Evolutionary conservation across 2,888 invertebrate genomes (phyloP), one percentile per base, ranked within the genome.

Genomic region (Auanema freiburgensis): DNA sequence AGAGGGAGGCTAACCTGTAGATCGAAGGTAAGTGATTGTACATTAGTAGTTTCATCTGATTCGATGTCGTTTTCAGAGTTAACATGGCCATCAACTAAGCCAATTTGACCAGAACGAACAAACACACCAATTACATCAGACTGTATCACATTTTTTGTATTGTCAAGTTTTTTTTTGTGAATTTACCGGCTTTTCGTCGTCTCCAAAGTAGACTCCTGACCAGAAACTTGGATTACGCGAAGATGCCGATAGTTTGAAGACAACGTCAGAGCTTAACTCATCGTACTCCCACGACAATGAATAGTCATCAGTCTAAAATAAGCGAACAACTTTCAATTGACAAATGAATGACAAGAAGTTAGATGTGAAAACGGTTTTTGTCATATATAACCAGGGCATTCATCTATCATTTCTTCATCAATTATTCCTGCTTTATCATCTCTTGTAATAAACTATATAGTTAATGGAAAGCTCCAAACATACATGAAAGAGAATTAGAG

Each of bases 21-120:
- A 25, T 60, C 72, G 56, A 75, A 75, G 8, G 67, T 63, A 11
- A 75, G 63, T 6, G 75, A 69, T 44, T 75, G 75, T 23, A 75
- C 75, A 61, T 75, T 71, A n/a, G 75, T 75, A 18, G 63, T 63
- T 16, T 72, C 67, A 50, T 72, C 72, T 2, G 72, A 67, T 53
- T 67, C 66, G n/a, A 72, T 66, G 25, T 53, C 66, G 53, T 64
- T 67, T 16, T 73, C 75, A 12, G 71, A 65, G 21, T 57, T 59
- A 0, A 73, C 55, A 58, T 75, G 68, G 51, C 67, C 72, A 53
- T 75, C 75, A 44, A 71, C 67, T 49, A 75, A 53, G 1, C 71
- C 72, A 55, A 75, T 70, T 65, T 73, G 75, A n/a, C 67, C 68
- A 50, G 66, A 59, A 18, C 72, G 67, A 1, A 75, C 72, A 66